phyloP scores from a whole-genome alignment of 2,888 invertebrate species.

The Heliothis peltigera region DNA sequence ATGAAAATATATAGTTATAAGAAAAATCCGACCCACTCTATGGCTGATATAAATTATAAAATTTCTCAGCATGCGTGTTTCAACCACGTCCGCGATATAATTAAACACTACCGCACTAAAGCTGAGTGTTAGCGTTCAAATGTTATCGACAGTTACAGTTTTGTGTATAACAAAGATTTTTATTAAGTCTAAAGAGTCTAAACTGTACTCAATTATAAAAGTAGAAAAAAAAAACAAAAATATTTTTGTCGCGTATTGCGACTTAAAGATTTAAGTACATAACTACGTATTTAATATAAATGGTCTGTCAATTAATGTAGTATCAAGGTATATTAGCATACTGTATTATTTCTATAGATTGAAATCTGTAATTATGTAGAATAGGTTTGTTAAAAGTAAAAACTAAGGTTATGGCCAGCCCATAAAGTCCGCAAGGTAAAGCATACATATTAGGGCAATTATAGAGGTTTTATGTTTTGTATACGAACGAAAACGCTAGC shows the following conservation, averaged over 20 bases:
- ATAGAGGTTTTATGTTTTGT: neutral
- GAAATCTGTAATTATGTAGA: neutral
- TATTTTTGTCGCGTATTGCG: neutral
- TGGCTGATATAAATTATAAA: neutral
- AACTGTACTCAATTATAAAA: neutral
- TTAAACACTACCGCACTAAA: conserved; percentile 17
- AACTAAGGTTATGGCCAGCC: no score
- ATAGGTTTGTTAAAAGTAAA: no score
- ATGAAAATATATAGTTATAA: no score
- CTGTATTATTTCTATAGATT: neutral
- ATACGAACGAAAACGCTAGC: neutral
- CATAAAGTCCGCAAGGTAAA: no score
- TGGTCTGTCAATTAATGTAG: neutral
- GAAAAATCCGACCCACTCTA: neutral
- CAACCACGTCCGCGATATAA: conserved; percentile 4
- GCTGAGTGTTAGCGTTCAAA: conserved; percentile 18
- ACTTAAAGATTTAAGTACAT: neutral
- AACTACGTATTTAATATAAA: neutral
- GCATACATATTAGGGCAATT: neutral
- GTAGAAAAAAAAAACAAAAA: neutral
- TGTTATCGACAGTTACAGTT: conserved; percentile 35
- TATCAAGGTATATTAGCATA: neutral
- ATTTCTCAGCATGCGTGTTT: conserved; percentile 17
- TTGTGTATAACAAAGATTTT: conserved; percentile 22
- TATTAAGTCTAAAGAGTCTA: conserved; percentile 22